Percentiles rank a stretch among this genome's conserved stretches.
Evolutionary conservation across 2,888 invertebrate species (phyloP).

Genomic region (Bembecia ichneumoniformis): DNA sequence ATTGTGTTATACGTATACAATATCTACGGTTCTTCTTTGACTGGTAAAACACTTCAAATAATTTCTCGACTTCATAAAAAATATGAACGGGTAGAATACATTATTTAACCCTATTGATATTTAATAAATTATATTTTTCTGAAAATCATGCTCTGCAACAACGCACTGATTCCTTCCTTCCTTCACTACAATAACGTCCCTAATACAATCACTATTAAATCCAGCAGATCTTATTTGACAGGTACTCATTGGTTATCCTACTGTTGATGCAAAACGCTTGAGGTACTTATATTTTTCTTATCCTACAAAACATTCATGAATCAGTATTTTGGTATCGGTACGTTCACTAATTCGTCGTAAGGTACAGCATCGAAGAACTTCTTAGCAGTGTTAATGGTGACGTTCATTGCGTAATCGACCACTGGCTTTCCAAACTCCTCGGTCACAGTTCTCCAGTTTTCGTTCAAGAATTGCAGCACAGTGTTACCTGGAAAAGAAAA

Average conservation of each 20-base stretch:
- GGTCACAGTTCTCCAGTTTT: slow-evolving; percentile 63
- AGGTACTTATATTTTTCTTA: neutral
- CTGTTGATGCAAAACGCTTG: neutral
- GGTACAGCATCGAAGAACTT: slow-evolving; percentile 62
- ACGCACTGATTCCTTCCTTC: neutral
- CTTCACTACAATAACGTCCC: no score
- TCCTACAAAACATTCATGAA: neutral
- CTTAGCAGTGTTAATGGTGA: slow-evolving; percentile 52
- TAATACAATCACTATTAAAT: no score
- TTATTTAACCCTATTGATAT: no score
- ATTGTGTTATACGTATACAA: no score
- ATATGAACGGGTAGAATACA: no score
- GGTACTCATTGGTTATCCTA: neutral
- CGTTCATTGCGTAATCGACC: slow-evolving; percentile 59
- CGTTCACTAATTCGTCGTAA: slow-evolving; percentile 53
- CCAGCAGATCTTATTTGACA: neutral
- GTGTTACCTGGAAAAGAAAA: slow-evolving; percentile 43
- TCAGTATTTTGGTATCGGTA: slow-evolving; percentile 59
- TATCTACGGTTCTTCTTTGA: no score
- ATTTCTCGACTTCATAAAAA: no score
- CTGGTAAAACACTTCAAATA: no score
- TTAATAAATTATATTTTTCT: no score
- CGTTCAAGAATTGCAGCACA: slow-evolving; percentile 56
- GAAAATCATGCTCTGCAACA: neutral
- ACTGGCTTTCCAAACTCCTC: slow-evolving; percentile 65